Evolutionary conservation across 2,113 vertebrate genomes (phyloP), one percentile per base, ranked within the genome.

Genomic region (Crotophaga sulcirostris): DNA sequence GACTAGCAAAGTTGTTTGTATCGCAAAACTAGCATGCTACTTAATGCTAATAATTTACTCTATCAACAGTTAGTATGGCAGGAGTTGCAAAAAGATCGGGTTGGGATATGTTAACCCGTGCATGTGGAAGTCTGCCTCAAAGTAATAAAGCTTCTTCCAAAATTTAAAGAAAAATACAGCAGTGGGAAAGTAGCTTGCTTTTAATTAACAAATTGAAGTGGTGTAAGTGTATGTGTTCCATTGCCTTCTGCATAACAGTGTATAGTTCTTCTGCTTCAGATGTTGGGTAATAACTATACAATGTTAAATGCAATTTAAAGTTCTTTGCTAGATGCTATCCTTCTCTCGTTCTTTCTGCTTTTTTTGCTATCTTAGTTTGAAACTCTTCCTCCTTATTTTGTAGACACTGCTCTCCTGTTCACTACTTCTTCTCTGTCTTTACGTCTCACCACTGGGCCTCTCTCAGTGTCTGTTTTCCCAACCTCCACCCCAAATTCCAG

Each of bases 361-460:
- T 96, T 95, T 97, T 96, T 96, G 95, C 96, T 97, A 93, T 97
- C 96, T 97, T 97, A 97, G 95, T 97, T 98, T 98, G 97, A 98
- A 98, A 98, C 92, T 98, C 98, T 98, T 96, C 97, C 96, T 98
- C 97, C 97, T 98, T 98, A 97, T 98, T 98, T 99, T 99, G 98
- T 99, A 99, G 99, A 99, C 98, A 99, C 98, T 99, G 99, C 98
- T 99, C 99, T 98, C 99, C 99, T 98, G 99, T 99, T 98, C 99
- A 99, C 98, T 99, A 98, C 99, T 99, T 99, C 99, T 99, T 99
- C 98, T 99, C 99, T 99, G 99, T 99, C 98, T 99, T 99, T 98
- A 99, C 99, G 98, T 98, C 99, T 99, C 99, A 99, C 91, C 99
- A 99, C 98, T 99, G 99, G 99, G 99, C 99, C 95, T 99, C 98